Evolutionary conservation across 2,888 invertebrate species (phyloP), one percentile per base, ranked within the genome.

Genomic region (Steromphala cineraria): DNA sequence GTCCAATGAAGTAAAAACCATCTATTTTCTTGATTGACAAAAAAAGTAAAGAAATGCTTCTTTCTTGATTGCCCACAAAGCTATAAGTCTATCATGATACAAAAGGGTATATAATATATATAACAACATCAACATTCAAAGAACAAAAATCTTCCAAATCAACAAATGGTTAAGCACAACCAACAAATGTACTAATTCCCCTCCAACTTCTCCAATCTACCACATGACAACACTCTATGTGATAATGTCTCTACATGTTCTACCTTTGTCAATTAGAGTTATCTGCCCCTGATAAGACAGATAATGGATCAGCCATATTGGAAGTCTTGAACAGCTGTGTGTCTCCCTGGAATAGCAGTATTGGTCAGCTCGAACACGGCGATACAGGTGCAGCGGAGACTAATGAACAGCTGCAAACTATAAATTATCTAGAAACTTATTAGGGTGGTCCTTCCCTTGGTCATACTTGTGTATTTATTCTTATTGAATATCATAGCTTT

Each of bases 201-300:
- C 62, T 19, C 71, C 19, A n/a, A 2, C n/a, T 71, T 7, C 36
- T 13, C n/a, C n/a, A 71, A 40, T 71, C 71, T 36, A 19, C 28
- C 40, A 71, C 40, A 71, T 71, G 31, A 71, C 19, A 36, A 40
- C 71, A 71, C 36, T 36, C 71, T 36, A 71, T 71, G 71, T 71
- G 71, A 71, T 71, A 71, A 71, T 71, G 71, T 71, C 71, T 40
- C 40, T 36, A 36, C 71, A 71, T 31, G 40, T 71, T 40, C 71
- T 71, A 71, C 71, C n/a, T 71, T 71, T 71, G 71, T 71, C 71
- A 71, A 71, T 71, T 71, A 71, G 71, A 71, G 36, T 71, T 71
- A 71, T 71, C 71, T 71, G 36, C 71, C 40, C 71, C 28, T 71
- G 71, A 71, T 71, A 71, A 71, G 40, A 36, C 36, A 71, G 71